A percentile compares a stretch with the other conserved stretches of the same genome.
Evolutionary conservation across 92 coral and sea anemone species (phyloP).

Genomic region (Zoanthus gigantus): DNA sequence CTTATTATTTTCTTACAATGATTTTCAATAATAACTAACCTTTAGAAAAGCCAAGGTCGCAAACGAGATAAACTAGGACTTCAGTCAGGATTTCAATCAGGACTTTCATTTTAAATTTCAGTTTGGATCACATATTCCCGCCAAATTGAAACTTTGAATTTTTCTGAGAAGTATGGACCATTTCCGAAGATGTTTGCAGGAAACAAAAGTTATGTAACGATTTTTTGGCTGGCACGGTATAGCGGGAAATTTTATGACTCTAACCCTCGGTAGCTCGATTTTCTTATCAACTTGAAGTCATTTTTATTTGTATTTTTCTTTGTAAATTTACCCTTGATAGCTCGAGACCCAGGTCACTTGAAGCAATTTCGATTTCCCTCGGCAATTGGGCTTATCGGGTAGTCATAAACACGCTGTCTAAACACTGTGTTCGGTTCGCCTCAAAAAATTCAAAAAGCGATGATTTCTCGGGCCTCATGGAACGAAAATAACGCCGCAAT

Average conservation of each 20-base stretch:
- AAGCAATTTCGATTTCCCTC: too few relatives aligned
- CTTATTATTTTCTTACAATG: too few relatives aligned
- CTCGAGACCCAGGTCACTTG: too few relatives aligned
- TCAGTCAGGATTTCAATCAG: slow-evolving; percentile 1
- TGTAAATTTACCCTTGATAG: too few relatives aligned
- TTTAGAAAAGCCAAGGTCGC: too few relatives aligned
- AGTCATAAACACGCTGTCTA: slow-evolving; percentile 20
- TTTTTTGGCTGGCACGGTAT: slow-evolving; percentile 11
- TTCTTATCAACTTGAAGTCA: not conserved
- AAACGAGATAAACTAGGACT: not conserved
- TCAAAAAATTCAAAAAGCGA: slow-evolving; percentile 16
- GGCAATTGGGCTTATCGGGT: not conserved
- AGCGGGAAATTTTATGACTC: slow-evolving; percentile 11
- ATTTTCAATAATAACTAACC: too few relatives aligned
- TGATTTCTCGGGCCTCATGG: slow-evolving; percentile 28
- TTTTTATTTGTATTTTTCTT: not conserved
- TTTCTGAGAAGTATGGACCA: slow-evolving; percentile 16
- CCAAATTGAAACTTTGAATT: slow-evolving; percentile 9
- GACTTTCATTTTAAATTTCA: slow-evolving; percentile 14
- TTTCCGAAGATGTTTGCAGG: slow-evolving; percentile 13
- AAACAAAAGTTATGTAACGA: slow-evolving; percentile 14
- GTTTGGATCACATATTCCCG: slow-evolving; percentile 14
- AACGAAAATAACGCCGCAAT: not conserved
- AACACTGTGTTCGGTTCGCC: slow-evolving; percentile 24
- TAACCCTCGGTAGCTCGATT: slow-evolving; percentile 20